phyloP scores from a whole-genome alignment of 2,888 invertebrate species.

The Pheosia tremula region DNA sequence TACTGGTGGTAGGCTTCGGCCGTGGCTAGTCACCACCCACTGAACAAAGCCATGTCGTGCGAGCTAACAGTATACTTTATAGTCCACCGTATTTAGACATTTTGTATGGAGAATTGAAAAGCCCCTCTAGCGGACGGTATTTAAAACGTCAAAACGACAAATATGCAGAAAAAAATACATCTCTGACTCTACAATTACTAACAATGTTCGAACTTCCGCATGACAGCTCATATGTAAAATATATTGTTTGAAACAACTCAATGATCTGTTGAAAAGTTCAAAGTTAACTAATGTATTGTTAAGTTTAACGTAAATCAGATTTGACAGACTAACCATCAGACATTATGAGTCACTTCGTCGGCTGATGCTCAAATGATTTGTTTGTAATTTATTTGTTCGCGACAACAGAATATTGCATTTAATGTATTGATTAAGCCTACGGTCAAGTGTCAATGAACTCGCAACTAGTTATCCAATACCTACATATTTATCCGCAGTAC shows the following conservation, averaged over 20 bases:
- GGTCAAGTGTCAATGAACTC: not conserved
- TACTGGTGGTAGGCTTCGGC: too few relatives aligned
- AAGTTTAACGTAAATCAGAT: not conserved
- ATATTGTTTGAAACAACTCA: not conserved
- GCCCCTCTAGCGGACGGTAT: too few relatives aligned
- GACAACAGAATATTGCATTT: too few relatives aligned
- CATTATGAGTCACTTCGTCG: not conserved
- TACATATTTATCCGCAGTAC: not conserved
- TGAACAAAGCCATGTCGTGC: too few relatives aligned
- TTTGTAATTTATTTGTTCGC: too few relatives aligned
- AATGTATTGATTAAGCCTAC: not conserved
- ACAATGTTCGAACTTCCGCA: not conserved
- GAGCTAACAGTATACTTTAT: too few relatives aligned
- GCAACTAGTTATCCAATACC: not conserved
- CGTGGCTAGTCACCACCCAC: too few relatives aligned
- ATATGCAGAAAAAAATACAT: not conserved
- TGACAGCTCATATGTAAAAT: not conserved
- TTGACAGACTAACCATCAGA: not conserved
- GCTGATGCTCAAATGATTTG: too few relatives aligned
- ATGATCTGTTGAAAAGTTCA: slow-evolving; percentile 1
- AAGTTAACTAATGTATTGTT: not conserved
- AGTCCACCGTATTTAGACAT: too few relatives aligned
- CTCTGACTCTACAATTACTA: not conserved
- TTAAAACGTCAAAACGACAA: too few relatives aligned
- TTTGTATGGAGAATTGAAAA: too few relatives aligned